Percentiles rank a stretch among this genome's conserved stretches.
Evolutionary conservation across 2,797 vertebrate genomes (phyloP).

Genomic region (Apogon talboti): DNA sequence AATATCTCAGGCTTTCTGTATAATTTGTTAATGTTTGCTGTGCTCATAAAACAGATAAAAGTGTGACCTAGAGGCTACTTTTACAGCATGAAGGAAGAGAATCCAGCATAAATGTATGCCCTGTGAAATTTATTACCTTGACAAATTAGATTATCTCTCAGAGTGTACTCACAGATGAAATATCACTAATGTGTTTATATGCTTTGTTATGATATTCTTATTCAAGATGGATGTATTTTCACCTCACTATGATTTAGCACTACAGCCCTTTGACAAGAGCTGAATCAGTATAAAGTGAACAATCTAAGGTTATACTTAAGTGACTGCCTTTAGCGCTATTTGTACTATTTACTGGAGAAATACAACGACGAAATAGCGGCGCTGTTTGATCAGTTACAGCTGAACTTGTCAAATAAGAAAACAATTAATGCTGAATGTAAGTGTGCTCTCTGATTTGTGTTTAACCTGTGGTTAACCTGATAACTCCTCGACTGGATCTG

Average conservation of each 20-base stretch:
- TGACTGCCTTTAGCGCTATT: background rate
- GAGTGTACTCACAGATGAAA: conserved; percentile 28
- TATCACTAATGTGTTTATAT: conserved; percentile 22
- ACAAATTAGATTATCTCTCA: conserved; percentile 32
- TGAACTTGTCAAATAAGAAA: conserved; percentile 56
- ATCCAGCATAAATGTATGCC: conserved; percentile 30
- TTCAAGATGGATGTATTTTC: conserved; percentile 28
- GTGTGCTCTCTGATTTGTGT: conserved; percentile 57
- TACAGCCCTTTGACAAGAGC: background rate
- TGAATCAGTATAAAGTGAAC: conserved; percentile 4
- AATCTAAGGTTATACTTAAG: background rate
- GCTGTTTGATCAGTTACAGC: conserved; percentile 21
- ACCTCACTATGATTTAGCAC: conserved; percentile 31
- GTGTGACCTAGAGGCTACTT: conserved; percentile 10
- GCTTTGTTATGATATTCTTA: conserved; percentile 28
- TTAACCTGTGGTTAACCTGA: conserved; percentile 75
- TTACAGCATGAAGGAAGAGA: conserved; percentile 3
- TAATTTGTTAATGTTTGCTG: conserved; percentile 43
- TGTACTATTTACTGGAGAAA: background rate
- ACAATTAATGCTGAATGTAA: conserved; percentile 45
- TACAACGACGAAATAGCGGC: conserved; percentile 4
- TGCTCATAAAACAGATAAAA: conserved; percentile 48
- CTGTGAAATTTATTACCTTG: conserved; percentile 26
- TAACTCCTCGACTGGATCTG: conserved; percentile 60
- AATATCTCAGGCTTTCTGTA: conserved; percentile 29